Conservation (phyloP, 1,140 invertebrate genomes). For the Heliothis virescens region DNA sequence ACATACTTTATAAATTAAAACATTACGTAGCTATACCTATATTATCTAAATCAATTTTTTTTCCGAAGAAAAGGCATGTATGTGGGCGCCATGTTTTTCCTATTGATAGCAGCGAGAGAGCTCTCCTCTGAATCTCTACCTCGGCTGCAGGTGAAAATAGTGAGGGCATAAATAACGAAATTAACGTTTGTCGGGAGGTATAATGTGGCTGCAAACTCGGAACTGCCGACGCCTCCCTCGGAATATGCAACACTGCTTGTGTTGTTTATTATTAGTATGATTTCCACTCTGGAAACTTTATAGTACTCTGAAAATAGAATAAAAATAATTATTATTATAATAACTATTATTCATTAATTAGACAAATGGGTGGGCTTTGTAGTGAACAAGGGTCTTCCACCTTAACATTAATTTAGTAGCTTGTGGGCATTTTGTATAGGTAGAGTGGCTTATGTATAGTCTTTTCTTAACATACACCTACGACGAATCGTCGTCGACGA, state of each 20-base stretch:
- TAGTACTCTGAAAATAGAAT: constrained; percentile 55
- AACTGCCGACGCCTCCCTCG: constrained; percentile 57
- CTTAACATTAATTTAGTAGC: too few species aligned
- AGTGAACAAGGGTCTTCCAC: background rate
- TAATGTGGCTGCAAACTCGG: constrained; percentile 64
- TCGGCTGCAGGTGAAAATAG: constrained; percentile 61
- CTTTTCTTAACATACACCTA: too few species aligned
- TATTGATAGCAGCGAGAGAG: background rate
- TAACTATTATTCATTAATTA: too few species aligned
- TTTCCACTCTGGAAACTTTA: constrained; percentile 67
- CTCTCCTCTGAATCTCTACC: background rate
- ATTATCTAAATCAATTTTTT: too few species aligned
- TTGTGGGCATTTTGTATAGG: too few species aligned
- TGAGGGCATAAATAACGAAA: constrained; percentile 61
- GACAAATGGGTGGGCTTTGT: too few species aligned
- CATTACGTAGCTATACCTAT: too few species aligned
- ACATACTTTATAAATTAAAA: too few species aligned
- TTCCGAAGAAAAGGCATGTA: constrained; percentile 4
- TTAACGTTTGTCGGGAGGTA: constrained; percentile 62
- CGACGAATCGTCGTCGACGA: too few species aligned
- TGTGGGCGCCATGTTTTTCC: background rate
- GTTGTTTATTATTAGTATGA: constrained; percentile 68
- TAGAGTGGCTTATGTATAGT: background rate
- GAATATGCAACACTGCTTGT: constrained; percentile 67
- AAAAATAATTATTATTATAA: too few species aligned